phyloP scores from a whole-genome alignment of 1,140 invertebrate genomes.

The Teleogryllus occipitalis region DNA sequence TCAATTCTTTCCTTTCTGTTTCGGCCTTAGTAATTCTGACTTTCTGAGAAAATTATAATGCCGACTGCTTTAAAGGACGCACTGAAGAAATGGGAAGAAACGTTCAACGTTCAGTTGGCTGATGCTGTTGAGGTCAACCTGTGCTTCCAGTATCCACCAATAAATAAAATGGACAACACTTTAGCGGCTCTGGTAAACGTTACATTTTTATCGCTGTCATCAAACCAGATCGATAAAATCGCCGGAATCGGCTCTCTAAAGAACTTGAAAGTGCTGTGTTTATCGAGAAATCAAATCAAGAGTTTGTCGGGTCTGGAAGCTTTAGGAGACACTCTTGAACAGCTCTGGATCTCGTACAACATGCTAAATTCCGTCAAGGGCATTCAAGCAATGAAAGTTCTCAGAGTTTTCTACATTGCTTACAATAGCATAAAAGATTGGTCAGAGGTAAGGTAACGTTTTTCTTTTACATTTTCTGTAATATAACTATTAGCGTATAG shows the following conservation, averaged over 20 bases:
- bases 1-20: no score
- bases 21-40: no score
- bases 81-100: conserved; percentile 44
- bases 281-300: conserved; percentile 77
- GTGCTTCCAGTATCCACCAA: conserved; percentile 69
- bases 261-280: conserved; percentile 65
- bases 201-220: conserved; percentile 70
- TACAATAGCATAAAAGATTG: conserved; percentile 79
- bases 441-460: conserved; percentile 43
- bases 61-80: conserved; percentile 41
- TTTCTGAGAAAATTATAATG: no score
- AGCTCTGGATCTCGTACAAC: conserved; percentile 90
- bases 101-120: conserved; percentile 37
- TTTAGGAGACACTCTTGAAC: conserved; percentile 75
- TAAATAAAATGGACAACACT: conserved; percentile 71
- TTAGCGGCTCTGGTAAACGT: conserved; percentile 45
- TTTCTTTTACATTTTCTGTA: no score
- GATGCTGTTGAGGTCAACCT: conserved; percentile 66
- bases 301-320: conserved; percentile 70
- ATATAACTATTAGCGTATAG: no score
- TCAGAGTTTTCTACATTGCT: conserved; percentile 66
- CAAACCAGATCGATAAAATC: conserved; percentile 81
- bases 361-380: conserved; percentile 80
- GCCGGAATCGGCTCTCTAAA: conserved; percentile 68
- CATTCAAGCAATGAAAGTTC: conserved; percentile 58